These are phyloP conservation scores for Synergus japonicus DNA, from an alignment of 2,888 invertebrate genomes.

Conservation along the genomic window DNA sequence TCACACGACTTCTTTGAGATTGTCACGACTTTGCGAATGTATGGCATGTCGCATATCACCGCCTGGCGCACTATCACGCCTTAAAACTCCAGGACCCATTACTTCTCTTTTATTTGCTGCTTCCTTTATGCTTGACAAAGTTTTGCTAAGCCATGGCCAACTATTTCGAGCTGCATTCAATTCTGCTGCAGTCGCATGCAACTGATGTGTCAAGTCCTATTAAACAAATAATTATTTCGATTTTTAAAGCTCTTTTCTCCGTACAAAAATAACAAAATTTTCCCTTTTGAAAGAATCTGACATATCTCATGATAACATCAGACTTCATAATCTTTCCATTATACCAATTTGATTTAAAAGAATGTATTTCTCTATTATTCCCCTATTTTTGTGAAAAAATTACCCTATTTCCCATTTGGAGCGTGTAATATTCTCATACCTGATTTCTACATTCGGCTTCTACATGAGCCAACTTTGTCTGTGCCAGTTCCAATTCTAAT, in stretches of 20 bases:
- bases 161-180: slow-evolving; percentile 84
- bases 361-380: no score
- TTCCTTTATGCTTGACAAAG: slow-evolving; percentile 88
- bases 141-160: slow-evolving; percentile 97
- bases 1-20: slow-evolving; percentile 73
- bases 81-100: slow-evolving; percentile 67
- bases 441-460: slow-evolving; percentile 98
- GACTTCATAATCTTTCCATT: no score
- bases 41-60: slow-evolving; percentile 71
- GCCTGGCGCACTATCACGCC: slow-evolving; percentile 79
- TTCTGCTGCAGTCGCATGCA: slow-evolving; percentile 90
- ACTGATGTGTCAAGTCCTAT: slow-evolving; percentile 93
- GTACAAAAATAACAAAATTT: not conserved
- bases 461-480: slow-evolving; percentile 97
- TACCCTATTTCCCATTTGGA: no score
- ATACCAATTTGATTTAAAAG: no score
- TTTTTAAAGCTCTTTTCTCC: not conserved
- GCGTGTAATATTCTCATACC: slow-evolving; percentile 75
- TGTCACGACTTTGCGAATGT: slow-evolving; percentile 73
- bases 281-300: not conserved
- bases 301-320: not conserved
- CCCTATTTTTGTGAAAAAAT: no score
- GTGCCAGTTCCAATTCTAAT: slow-evolving; percentile 96
- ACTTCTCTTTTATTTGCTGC: slow-evolving; percentile 82
- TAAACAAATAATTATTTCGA: slow-evolving; percentile 19